Conservation (phyloP, 2,113 vertebrate species). For the Gopherus flavomarginatus region DNA sequence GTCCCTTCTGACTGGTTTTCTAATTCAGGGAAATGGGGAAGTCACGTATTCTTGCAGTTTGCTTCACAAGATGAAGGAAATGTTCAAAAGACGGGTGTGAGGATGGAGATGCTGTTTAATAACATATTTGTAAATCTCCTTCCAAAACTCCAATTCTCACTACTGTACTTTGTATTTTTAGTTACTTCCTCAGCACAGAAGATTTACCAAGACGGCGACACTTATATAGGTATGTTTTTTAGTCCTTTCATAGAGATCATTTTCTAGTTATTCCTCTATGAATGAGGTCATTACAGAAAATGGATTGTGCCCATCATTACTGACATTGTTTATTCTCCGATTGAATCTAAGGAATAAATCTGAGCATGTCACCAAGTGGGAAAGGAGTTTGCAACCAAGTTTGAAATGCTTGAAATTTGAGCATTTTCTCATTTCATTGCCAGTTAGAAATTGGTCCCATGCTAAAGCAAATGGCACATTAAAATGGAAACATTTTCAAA, state of each 20-base stretch:
- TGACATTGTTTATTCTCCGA: not conserved
- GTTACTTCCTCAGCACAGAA: conserved; percentile 97
- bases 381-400: not conserved
- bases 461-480: not conserved
- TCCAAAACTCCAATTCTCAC: not conserved
- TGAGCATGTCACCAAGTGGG: not conserved
- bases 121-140: not conserved
- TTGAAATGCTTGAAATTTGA: not conserved
- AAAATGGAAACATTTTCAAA: not conserved
- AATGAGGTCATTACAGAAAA: not conserved
- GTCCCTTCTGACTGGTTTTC: not conserved
- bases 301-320: not conserved
- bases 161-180: conserved; percentile 53
- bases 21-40: not conserved
- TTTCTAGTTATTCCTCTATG: rapidly evolving
- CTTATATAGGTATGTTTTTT: conserved; percentile 88
- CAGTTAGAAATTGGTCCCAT: not conserved
- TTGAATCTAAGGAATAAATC: not conserved
- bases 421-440: conserved; percentile 2
- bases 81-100: not conserved
- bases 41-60: not conserved
- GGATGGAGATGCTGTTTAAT: not conserved
- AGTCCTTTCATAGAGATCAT: not conserved
- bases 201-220: conserved; percentile 90
- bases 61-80: not conserved